Conservation (phyloP, 2,113 vertebrate genomes). For the Poecilia latipinna region DNA sequence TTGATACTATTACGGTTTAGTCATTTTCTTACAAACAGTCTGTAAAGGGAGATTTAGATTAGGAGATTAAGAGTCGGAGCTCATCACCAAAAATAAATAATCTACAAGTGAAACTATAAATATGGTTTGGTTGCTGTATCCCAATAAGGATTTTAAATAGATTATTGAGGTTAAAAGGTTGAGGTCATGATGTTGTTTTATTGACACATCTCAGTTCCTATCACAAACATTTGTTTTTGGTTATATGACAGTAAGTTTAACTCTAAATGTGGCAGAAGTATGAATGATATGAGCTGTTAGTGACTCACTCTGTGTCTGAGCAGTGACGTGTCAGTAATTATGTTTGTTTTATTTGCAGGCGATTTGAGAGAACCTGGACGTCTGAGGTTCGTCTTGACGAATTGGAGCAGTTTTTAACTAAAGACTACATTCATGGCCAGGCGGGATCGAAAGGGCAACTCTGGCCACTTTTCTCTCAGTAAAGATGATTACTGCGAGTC, state of each 20-base stretch:
- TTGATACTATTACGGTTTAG: too few relatives aligned
- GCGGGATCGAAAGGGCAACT: constrained; percentile 28
- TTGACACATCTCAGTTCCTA: too few relatives aligned
- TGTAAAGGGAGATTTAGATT: too few relatives aligned
- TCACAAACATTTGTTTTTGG: not conserved
- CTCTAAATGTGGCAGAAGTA: not conserved
- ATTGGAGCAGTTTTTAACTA: constrained; percentile 38
- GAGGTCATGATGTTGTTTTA: too few relatives aligned
- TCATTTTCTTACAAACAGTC: too few relatives aligned
- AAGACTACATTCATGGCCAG: constrained; percentile 39
- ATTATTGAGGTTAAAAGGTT: too few relatives aligned
- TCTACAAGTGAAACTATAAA: too few relatives aligned
- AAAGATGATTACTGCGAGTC: constrained; percentile 39
- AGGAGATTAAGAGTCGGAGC: too few relatives aligned
- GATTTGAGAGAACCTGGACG: constrained; percentile 30
- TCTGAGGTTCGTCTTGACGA: constrained; percentile 23
- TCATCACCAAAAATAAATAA: too few relatives aligned
- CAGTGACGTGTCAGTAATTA: not conserved
- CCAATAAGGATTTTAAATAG: too few relatives aligned
- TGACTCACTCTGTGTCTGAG: not conserved
- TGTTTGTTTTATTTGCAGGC: constrained; percentile 40
- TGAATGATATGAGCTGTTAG: not conserved
- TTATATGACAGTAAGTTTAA: not conserved
- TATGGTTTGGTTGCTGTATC: too few relatives aligned
- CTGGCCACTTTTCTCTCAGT: constrained; percentile 42